These are phyloP conservation scores for Promerops cafer DNA, from an alignment of 2,113 vertebrate genomes.

Conservation along the genomic window DNA sequence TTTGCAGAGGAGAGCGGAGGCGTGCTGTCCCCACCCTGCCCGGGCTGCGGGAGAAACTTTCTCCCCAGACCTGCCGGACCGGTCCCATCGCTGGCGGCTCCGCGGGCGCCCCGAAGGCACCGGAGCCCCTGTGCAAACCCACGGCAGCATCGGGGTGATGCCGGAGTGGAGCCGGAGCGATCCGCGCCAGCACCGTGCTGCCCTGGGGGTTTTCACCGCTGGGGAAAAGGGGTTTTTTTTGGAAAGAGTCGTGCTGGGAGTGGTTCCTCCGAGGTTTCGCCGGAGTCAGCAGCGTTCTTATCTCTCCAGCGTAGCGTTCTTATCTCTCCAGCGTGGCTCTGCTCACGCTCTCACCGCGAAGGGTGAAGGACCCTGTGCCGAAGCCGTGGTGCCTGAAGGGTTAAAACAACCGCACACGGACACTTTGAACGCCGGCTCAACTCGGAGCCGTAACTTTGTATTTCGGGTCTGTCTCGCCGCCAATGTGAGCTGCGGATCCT, in stretches of 20 bases:
- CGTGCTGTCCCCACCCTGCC: constrained; percentile 7
- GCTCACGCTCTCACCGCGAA: accelerated
- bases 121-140: not conserved
- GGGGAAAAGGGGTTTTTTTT: not conserved
- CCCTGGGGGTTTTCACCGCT: not conserved
- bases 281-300: not conserved
- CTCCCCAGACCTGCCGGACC: not conserved
- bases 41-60: not conserved
- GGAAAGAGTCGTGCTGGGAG: not conserved
- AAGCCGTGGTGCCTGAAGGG: not conserved
- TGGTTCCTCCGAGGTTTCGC: not conserved
- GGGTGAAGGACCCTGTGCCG: not conserved
- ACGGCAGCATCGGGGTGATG: not conserved
- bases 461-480: not conserved
- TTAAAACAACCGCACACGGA: not conserved
- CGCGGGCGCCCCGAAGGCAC: not conserved
- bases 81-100: not conserved
- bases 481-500: not conserved
- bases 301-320: not conserved
- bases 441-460: not conserved
- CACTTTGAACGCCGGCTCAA: not conserved
- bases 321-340: not conserved
- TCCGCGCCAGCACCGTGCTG: accelerated
- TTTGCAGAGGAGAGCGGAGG: not conserved
- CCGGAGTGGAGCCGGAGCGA: accelerated